A percentile compares a stretch with the other conserved stretches of the same genome.
phyloP scores from a whole-genome alignment of 2,888 invertebrate species.

The Noctua pronuba region DNA sequence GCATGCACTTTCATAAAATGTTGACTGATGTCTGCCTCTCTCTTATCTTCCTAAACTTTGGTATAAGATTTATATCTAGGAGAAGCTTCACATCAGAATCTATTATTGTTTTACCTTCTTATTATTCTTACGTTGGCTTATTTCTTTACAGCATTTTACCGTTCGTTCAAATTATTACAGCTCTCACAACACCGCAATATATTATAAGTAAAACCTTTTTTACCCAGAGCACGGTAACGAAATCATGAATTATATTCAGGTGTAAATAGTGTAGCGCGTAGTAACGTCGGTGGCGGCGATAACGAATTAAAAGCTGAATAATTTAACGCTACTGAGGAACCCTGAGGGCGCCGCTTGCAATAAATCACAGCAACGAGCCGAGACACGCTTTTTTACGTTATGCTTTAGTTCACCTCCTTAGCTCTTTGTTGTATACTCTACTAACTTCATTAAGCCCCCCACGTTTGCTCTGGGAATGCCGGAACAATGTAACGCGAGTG shows the following conservation, averaged over 20 bases:
- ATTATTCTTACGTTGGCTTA: background rate
- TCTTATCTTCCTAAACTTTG: background rate
- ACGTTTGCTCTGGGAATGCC: constrained; percentile 78
- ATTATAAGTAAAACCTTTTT: constrained; percentile 47
- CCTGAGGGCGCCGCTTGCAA: constrained; percentile 79
- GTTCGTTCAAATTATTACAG: constrained; percentile 29
- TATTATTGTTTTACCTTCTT: background rate
- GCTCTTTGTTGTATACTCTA: constrained; percentile 80
- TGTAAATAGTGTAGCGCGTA: constrained; percentile 87
- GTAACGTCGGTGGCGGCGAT: constrained; percentile 85
- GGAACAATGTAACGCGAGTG: constrained; percentile 80
- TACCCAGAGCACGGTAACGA: constrained; percentile 66
- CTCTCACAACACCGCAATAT: constrained; percentile 18
- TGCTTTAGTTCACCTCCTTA: constrained; percentile 86
- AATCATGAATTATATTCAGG: constrained; percentile 85
- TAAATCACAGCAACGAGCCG: constrained; percentile 86
- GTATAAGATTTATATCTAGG: background rate
- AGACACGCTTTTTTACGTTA: constrained; percentile 86
- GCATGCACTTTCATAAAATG: background rate
- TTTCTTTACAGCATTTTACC: constrained; percentile 1
- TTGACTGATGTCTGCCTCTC: background rate
- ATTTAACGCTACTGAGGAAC: constrained; percentile 85
- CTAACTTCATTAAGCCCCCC: constrained; percentile 84
- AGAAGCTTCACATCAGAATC: background rate
- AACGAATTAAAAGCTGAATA: constrained; percentile 90